Base-by-base conservation (phyloP, 2,113 vertebrate species). In the Siniperca knerii region DNA sequence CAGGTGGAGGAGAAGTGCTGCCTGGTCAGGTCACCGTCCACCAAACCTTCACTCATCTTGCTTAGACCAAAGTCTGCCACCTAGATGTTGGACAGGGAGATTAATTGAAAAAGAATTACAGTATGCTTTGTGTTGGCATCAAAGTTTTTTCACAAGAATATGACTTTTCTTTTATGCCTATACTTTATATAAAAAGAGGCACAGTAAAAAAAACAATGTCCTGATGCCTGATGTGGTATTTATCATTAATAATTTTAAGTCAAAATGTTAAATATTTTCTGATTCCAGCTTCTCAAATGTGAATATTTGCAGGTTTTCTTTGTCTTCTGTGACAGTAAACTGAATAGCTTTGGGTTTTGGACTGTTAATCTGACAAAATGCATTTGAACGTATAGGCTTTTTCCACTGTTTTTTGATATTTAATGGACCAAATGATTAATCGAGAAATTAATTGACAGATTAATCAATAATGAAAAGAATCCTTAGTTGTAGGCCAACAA, bases 51-150 rank as follows among this genome's bases (percentile, higher is more conserved):
- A 0, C 96, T 97, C 85, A 99, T 97, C 89, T 99, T 99, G 83
- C 98, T 99, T 67, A 99, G 97, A 73, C 98, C 98, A 0, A 99
- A 99, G 88, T 99, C 98, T 0, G 98, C 98, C 92, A 99, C 97
- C 95, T 96, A 71, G 2, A 92, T 48, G 48, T 46, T 15, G 40
- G 10, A 66, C 58, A 75, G n/a, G 1, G 54, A 58, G 15, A 52
- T 42, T 18, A 8, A 68, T 3, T 50, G 4, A 67, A 11, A 23
- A 25, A 25, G 0, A 35, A 21, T 13, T 25, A 20, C 40, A 33
- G 16, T 4, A 1, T 42, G 33, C 12, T 62, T 37, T 40, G 8
- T 29, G 12, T 4, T n/a, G 13, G 13, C 5, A 42, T 13, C n/a
- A 11, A 33, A 46, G 7, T 21, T 13, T 61, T 42, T 8, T 6